phyloP scores from a whole-genome alignment of 2,888 invertebrate species.

The Pocota personata region DNA sequence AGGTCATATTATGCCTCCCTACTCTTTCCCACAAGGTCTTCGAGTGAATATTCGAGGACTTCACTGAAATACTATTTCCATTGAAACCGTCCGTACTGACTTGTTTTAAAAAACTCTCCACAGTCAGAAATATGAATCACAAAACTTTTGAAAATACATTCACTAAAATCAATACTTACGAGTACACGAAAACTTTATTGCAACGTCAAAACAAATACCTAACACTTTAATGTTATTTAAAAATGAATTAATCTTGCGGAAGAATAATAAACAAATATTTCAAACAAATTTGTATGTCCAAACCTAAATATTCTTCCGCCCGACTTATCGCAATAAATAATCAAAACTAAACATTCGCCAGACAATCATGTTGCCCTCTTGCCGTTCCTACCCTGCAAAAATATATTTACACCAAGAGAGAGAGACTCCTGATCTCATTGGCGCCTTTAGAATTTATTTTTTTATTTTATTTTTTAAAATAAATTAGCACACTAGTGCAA shows the following conservation, averaged over 20 bases:
- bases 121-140: no score
- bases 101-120: no score
- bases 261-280: slow-evolving; percentile 2
- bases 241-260: neutral
- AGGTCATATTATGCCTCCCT: no score
- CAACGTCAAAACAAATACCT: neutral
- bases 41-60: no score
- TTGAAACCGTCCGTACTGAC: no score
- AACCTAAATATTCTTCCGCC: slow-evolving; percentile 19
- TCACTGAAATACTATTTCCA: no score
- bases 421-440: slow-evolving; percentile 19
- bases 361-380: neutral
- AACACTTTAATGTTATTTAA: neutral
- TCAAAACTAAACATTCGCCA: slow-evolving; percentile 53
- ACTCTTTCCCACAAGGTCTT: no score
- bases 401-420: neutral
- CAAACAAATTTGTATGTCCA: neutral
- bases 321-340: slow-evolving; percentile 61
- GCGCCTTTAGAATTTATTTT: slow-evolving; percentile 58
- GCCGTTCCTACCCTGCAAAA: neutral
- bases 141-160: no score
- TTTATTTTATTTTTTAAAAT: slow-evolving; percentile 21
- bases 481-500: slow-evolving; percentile 57
- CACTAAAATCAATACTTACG: neutral
- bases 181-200: slow-evolving; percentile 17